phyloP scores from a whole-genome alignment of 2,888 invertebrate species.

The Andrena trimmerana region DNA sequence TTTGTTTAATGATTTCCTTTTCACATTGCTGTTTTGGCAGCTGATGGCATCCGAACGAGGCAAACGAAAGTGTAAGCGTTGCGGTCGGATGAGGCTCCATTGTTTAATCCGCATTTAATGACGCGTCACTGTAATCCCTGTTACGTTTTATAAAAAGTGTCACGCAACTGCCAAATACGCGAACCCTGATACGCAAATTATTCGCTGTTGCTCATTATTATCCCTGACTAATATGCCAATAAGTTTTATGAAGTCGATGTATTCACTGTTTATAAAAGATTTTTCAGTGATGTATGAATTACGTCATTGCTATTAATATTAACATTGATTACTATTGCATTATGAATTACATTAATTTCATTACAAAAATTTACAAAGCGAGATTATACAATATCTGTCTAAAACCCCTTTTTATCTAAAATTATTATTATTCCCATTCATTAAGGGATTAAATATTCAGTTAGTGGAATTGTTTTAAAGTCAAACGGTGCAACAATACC shows the following conservation, averaged over 20 bases:
- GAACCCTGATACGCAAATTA: background rate
- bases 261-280: background rate
- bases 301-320: background rate
- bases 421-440: too few species aligned
- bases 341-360: too few species aligned
- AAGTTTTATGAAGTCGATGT: background rate
- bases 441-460: too few species aligned
- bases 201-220: background rate
- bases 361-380: too few species aligned
- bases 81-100: slow-evolving; percentile 49
- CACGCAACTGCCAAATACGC: background rate
- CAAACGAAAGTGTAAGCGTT: slow-evolving; percentile 64
- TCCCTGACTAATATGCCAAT: background rate
- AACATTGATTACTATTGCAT: background rate
- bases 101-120: slow-evolving; percentile 82
- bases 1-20: background rate
- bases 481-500: too few species aligned
- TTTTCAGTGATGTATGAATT: background rate
- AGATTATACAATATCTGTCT: too few species aligned
- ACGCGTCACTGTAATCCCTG: slow-evolving; percentile 67
- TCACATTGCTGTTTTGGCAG: background rate
- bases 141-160: slow-evolving; percentile 38
- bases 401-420: too few species aligned
- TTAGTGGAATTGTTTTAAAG: too few species aligned
- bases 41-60: slow-evolving; percentile 8